Evolutionary conservation across 2,888 invertebrate species (phyloP), one percentile per base, ranked within the genome.

Genomic region (Erebia palarica): DNA sequence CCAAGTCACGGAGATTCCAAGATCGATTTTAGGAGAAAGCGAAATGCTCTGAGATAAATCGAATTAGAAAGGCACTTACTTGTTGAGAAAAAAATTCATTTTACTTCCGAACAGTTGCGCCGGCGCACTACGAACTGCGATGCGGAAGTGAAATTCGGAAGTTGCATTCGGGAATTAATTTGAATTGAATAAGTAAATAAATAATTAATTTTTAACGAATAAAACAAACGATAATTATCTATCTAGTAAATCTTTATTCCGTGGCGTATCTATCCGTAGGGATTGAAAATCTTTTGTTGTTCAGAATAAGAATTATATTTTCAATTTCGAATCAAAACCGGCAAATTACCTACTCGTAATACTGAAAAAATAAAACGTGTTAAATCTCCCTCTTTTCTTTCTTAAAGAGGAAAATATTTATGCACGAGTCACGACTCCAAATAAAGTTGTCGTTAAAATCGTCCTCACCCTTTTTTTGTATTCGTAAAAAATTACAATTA

Each of bases 11-110:
- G 76, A 79, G 73, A 73, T 75, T 73, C 75, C 75, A 78, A 78
- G 81, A 84, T 78, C 75, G 75, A 80, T 82, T 86, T 86, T 84
- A 81, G 81, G 86, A 82, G 88, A 88, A 88, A 88, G 88, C 85
- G 78, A 78, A 75, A 67, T 64, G 81, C 68, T 68, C 72, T 65
- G 71, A 76, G 69, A 72, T 73, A 69, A 77, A 78, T 70, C 67
- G 65, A 80, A 84, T 84, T 86, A 85, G 79, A 82, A 81, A 80
- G 70, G 76, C 74, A 69, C 66, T 60, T 60, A 69, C 66, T 60
- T 60, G 61, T 58, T 70, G 16, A 66, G 75, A 72, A 75, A 75
- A 76, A 75, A 76, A 72, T 70, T 71, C 67, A 72, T 21, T 21
- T 63, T 63, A 61, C 61, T 49, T 47, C 63, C 63, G 63, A 21